These are phyloP conservation scores for Cyprinodon tularosa DNA, from an alignment of 2,113 vertebrate species.

Conservation along the genomic window DNA sequence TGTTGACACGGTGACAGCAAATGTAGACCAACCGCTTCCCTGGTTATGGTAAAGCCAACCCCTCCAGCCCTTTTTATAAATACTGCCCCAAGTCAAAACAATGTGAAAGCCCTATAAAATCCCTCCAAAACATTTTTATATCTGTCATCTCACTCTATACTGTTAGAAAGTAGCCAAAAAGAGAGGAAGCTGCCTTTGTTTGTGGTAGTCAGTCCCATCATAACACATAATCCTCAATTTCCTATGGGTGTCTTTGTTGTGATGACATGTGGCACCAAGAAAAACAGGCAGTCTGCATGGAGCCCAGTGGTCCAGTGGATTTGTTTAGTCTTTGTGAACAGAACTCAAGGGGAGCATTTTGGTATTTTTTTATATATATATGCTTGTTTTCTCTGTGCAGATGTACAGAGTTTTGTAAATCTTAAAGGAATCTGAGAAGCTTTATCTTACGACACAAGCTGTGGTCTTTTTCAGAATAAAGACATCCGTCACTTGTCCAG, in stretches of 20 bases:
- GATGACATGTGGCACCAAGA: constrained; percentile 62
- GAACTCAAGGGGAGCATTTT: constrained; percentile 34
- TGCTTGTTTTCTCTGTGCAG: constrained; percentile 35
- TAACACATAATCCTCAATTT: constrained; percentile 60
- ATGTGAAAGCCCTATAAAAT: constrained; percentile 54
- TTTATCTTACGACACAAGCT: background rate
- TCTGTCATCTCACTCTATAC: constrained; percentile 46
- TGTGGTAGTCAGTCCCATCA: constrained; percentile 56
- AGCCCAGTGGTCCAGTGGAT: constrained; percentile 20
- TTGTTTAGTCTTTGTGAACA: constrained; percentile 64
- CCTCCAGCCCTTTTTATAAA: constrained; percentile 27
- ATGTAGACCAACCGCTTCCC: constrained; percentile 13
- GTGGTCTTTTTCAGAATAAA: constrained; percentile 5
- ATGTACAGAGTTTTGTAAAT: constrained; percentile 3
- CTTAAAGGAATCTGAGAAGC: constrained; percentile 5
- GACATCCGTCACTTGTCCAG: background rate
- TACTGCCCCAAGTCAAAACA: constrained; percentile 50
- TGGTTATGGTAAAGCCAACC: constrained; percentile 24
- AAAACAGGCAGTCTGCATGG: constrained; percentile 46
- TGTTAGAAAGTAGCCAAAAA: constrained; percentile 37
- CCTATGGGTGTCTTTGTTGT: constrained; percentile 61
- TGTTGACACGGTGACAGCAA: constrained; percentile 25
- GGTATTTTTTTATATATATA: constrained; percentile 15
- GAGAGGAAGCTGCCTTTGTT: constrained; percentile 46
- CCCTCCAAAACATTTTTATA: constrained; percentile 65